Base-by-base conservation (phyloP, 2,888 invertebrate species). In the Zhuqinia jingwanae region DNA sequence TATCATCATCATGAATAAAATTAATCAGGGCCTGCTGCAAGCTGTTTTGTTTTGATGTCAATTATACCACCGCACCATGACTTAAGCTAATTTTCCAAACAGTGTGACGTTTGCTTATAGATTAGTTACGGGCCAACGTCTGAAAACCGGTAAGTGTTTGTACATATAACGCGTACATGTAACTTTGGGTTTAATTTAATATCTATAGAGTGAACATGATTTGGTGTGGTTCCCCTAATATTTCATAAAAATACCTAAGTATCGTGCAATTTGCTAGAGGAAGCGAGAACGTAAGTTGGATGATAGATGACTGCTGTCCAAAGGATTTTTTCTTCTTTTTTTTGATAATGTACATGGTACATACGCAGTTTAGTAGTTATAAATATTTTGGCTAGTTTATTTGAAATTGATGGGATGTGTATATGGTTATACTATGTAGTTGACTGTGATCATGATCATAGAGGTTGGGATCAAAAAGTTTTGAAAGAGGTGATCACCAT, bases 251-350 rank as follows among this genome's bases (percentile, higher is more conserved):
- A 60, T 60, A 22, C 5, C 13, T 60, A 60, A 60, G 27, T 60
- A 22, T 13, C 13, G 22, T 22, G 60, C 25, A 60, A 60, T 30
- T 30, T 60, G 27, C 27, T 25, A 1, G 30, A 30, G 60, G 30
- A 60, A 25, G 25, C 25, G n/a, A 60, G 25, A 5, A 60, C 25
- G 30, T n/a, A 13, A n/a, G 60, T 60, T 60, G 27, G 60, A 30
- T 60, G 60, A 60, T 60, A 27, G 25, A 60, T 60, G 60, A 60
- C 27, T 60, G 60, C n/a, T 60, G 30, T 60, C 60, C 30, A 17
- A 2, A 53, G 17, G 10, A 22, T 58, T 58, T 50, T 50, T 15
- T 50, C 13, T 5, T 50, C 13, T 50, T 15, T 50, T 50, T 5
- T 50, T 50, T 50, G 50, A 50, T 50, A 13, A 50, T 10, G 22